Evolutionary conservation across 2,888 invertebrate genomes (phyloP), one percentile per base, ranked within the genome.

Genomic region (Eudemis profundana): DNA sequence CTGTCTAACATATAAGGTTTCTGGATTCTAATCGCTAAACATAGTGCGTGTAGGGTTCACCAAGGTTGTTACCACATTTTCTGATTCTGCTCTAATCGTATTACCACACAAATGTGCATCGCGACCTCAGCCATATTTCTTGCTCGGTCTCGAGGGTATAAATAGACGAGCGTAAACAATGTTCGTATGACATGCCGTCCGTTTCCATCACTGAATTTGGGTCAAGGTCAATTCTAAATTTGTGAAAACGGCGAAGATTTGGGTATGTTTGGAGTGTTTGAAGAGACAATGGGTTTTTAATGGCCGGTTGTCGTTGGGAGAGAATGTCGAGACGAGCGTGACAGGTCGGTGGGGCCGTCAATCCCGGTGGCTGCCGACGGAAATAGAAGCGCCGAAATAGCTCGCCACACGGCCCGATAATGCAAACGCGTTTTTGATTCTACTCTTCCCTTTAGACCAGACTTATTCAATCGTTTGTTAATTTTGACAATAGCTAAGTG

Each of bases 331-430:
- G 86, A 86, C 86, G 87, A 80, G 78, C 82, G 83, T 90, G 91
- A 90, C 89, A 90, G 83, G 85, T 84, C 86, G 86, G 88, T 86
- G 47, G 70, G 65, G 59, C 89, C 90, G 90, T 92, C 92, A 92
- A 92, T 91, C 90, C 85, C 85, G 87, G 91, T 90, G 86, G 89
- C 90, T 85, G 86, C 80, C 72, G 84, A 85, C 86, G 78, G 78
- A 90, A 91, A 91, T 92, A 92, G 89, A 83, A 71, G 81, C 76
- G 77, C 89, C 74, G 76, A 89, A 92, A 92, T 92, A 91, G 87
- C 87, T 83, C 84, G 84, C 86, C 84, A 85, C 89, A 82, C 86
- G 84, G 84, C 85, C 85, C 85, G 87, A 89, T 91, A 91, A 87
- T 87, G 84, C 91, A 85, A 87, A 90, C 86, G 83, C 84, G 84